Evolutionary conservation across 2,797 vertebrate species (phyloP).

Genomic region (Cetoscarus ocellatus): DNA sequence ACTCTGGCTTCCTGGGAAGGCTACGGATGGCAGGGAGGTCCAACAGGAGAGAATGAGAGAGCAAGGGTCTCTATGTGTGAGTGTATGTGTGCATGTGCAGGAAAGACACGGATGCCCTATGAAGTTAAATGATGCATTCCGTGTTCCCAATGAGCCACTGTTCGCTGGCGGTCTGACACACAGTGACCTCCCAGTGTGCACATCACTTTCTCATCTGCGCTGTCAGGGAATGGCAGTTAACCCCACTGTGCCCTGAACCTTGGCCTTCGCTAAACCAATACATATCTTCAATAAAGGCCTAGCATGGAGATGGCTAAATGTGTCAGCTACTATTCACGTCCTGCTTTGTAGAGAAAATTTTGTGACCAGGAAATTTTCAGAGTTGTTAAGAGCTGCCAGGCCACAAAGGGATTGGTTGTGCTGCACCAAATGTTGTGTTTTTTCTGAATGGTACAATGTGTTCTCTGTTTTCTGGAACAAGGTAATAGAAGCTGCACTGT

Average conservation of each 20-base stretch:
- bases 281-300: slow-evolving; percentile 60
- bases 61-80: slow-evolving; percentile 27
- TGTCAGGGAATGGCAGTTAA: slow-evolving; percentile 71
- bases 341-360: slow-evolving; percentile 21
- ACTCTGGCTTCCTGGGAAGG: slow-evolving; percentile 65
- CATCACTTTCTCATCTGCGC: slow-evolving; percentile 76
- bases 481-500: slow-evolving; percentile 31
- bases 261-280: slow-evolving; percentile 70
- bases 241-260: slow-evolving; percentile 71
- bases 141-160: slow-evolving; percentile 71
- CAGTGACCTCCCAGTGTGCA: slow-evolving; percentile 65
- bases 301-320: slow-evolving; percentile 35
- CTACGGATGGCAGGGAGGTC: slow-evolving; percentile 48
- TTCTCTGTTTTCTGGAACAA: slow-evolving; percentile 30
- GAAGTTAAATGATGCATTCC: slow-evolving; percentile 79
- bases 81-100: slow-evolving; percentile 24
- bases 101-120: slow-evolving; percentile 54
- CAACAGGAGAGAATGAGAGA: slow-evolving; percentile 37
- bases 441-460: slow-evolving; percentile 13
- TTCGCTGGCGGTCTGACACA: slow-evolving; percentile 73
- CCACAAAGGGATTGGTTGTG: not conserved
- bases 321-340: slow-evolving; percentile 18
- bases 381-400: slow-evolving; percentile 29
- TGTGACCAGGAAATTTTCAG: slow-evolving; percentile 28
- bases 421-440: slow-evolving; percentile 20